These are phyloP conservation scores for Lethrus apterus DNA, from an alignment of 1,140 invertebrate genomes.

Conservation along the genomic window DNA sequence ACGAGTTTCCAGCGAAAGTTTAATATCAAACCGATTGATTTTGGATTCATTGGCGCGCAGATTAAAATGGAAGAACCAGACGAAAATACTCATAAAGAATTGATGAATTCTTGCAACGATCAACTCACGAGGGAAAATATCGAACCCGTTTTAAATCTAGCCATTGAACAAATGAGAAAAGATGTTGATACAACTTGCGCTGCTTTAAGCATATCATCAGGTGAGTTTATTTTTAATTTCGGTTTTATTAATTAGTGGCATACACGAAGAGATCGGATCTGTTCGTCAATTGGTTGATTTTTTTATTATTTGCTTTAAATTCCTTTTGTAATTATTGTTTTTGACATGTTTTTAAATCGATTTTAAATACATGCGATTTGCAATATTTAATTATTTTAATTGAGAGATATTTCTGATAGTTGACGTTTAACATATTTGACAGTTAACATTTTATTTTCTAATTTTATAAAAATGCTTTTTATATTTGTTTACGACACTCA, in stretches of 20 bases:
- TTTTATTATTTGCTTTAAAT: too few relatives aligned
- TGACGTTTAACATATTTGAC: too few relatives aligned
- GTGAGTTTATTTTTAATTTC: constrained; percentile 47
- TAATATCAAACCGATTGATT: constrained; percentile 67
- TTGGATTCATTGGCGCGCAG: constrained; percentile 47
- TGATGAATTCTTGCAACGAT: constrained; percentile 49
- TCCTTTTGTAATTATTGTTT: too few relatives aligned
- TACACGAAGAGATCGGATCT: too few relatives aligned
- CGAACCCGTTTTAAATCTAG: constrained; percentile 75
- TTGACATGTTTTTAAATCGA: too few relatives aligned
- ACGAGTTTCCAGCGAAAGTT: constrained; percentile 75
- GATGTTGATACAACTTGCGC: constrained; percentile 79
- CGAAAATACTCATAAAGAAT: constrained; percentile 33
- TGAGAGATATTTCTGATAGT: too few relatives aligned
- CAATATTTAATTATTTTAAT: too few relatives aligned
- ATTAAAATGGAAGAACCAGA: constrained; percentile 55
- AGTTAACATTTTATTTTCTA: too few relatives aligned
- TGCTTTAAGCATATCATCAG: constrained; percentile 75
- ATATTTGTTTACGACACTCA: too few relatives aligned
- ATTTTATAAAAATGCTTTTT: too few relatives aligned
- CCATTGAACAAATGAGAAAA: constrained; percentile 76
- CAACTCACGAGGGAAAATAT: constrained; percentile 64
- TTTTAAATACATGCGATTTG: too few relatives aligned
- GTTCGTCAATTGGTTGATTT: too few relatives aligned
- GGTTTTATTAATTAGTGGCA: not conserved